Base-by-base conservation (phyloP, 2,113 vertebrate species). In the Tragelaphus imberbis region DNA sequence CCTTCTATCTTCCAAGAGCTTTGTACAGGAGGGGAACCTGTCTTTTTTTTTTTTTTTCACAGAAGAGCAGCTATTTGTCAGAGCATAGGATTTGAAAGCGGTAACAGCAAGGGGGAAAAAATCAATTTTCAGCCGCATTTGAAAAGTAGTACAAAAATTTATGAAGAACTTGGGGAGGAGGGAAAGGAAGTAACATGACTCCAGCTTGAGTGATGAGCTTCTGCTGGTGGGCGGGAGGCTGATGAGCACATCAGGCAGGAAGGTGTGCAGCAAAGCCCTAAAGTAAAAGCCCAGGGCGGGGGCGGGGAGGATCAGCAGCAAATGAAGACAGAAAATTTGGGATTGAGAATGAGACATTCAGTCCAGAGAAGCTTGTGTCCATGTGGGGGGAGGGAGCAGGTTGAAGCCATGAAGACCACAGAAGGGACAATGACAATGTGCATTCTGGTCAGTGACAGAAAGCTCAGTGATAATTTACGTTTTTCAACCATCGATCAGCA, bases 81-180 rank as follows among this genome's bases (percentile, higher is more conserved):
- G 85, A 85, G 47, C 86, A 25, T 14, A 28, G 79, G 55, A 93
- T 93, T 53, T 91, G 68, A 93, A 91, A 95, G 51, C 5, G 13
- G 65, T 92, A 87, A 91, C 88, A 88, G 47, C 33, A 84, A 91
- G 84, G 23, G 19, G 75, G 75, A 82, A 65, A 12, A 80, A 94
- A 93, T 93, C 4, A 13, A 87, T 96, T 98, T 98, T 97, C 55
- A 97, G 94, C 96, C 53, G 23, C 55, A 30, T 96, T 93, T 93
- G 93, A 71, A 92, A 97, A 91, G 91, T 91, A 65, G 85, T 87
- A 79, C 71, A 61, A 75, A 93, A 94, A 90, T 97, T 80, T 90
- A 87, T 68, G 68, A 86, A 97, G 61, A 94, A 85, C 71, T 92
- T 53, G 56, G 92, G 90, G 63, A 87, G 53, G 51, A 91, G n/a